These are phyloP conservation scores for Clarias fuscus DNA, from an alignment of 2,797 vertebrate genomes.

Conservation along the genomic window DNA sequence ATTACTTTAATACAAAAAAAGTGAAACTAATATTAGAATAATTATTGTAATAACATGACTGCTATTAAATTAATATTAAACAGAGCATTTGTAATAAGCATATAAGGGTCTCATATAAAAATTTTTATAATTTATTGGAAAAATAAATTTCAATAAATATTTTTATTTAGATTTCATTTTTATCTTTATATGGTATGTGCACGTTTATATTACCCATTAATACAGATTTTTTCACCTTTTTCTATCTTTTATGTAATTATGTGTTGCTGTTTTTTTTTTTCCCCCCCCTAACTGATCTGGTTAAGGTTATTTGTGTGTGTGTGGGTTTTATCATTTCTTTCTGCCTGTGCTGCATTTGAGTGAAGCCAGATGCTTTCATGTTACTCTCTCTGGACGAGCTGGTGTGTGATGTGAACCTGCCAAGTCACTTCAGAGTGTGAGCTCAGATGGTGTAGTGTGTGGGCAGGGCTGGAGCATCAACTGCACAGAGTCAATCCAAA, in stretches of 20 bases:
- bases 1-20: neutral
- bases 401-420: conserved; percentile 34
- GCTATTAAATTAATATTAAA: no score
- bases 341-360: conserved; percentile 24
- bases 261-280: neutral
- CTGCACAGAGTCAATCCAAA: conserved; percentile 19
- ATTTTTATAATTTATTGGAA: no score
- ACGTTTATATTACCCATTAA: neutral
- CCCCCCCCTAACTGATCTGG: neutral
- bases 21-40: neutral
- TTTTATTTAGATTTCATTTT: neutral
- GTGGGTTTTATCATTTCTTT: neutral
- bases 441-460: conserved; percentile 14
- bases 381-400: conserved; percentile 21
- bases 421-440: conserved; percentile 29
- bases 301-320: conserved; percentile 7
- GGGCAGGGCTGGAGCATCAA: neutral
- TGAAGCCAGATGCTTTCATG: conserved; percentile 39
- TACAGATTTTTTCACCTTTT: no score
- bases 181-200: neutral
- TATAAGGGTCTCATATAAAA: neutral
- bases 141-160: no score
- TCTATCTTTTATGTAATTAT: neutral
- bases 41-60: neutral
- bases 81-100: neutral